Evolutionary conservation across 2,888 invertebrate species (phyloP), one percentile per base, ranked within the genome.

Genomic region (Drosophila falleni): DNA sequence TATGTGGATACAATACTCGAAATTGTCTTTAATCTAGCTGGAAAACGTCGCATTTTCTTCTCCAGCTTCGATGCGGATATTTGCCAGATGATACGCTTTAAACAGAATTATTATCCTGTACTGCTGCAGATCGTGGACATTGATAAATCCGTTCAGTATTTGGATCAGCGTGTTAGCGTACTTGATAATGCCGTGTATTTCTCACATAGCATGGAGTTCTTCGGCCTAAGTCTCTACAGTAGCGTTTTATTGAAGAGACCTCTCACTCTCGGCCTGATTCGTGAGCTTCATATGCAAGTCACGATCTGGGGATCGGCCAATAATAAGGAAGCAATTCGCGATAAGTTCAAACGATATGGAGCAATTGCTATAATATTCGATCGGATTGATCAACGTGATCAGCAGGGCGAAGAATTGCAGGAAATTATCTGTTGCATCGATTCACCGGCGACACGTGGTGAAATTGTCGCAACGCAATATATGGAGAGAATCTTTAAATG

Each of bases 101-200:
- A 99, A 90, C 99, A 99, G 93, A 99, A 98, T 93, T 96, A 96
- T 86, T 99, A 98, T 93, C 99, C 99, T 0, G 97, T 98, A 3
- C 95, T 98, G 93, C 97, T 99, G 92, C 93, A 99, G 67, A 97
- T 98, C 23, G 95, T 95, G 0, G 93, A 94, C 5, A 95, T 95
- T 0, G 87, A 90, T 0, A 92, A 90, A 68, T 98, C 97, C 91
- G 94, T 95, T 11, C 95, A 95, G 31, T 98, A 97, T 91, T 94
- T 95, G 46, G 98, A 98, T 93, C 95, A 96, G 0, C 91, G 98
- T 29, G 96, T 97, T 75, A 94, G 95, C 80, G 94, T 95, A 0
- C 95, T 97, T 69, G 95, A 95, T 15, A 95, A 95, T 83, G 98
- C 97, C 0, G 95, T 96, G 50, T 95, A 95, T 84, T 96, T 95